phyloP scores from a whole-genome alignment of 2,888 invertebrate species.

The Microctonus aethiopoides region DNA sequence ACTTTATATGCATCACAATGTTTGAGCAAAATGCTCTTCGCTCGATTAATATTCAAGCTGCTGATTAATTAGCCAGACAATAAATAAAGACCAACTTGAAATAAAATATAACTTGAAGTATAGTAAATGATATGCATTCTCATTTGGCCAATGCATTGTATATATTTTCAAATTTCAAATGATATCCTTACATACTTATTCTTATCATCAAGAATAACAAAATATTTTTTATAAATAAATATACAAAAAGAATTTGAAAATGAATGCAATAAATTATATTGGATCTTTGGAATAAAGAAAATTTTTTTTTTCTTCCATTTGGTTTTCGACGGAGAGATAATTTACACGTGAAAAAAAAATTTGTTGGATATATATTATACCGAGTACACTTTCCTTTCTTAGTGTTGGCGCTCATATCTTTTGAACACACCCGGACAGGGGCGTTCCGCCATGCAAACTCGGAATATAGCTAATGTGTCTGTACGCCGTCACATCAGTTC shows the following conservation, averaged over 20 bases:
- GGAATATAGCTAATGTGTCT: slow-evolving; percentile 62
- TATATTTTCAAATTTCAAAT: neutral
- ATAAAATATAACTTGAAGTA: too few relatives aligned
- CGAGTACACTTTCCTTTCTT: slow-evolving; percentile 8
- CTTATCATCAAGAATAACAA: too few relatives aligned
- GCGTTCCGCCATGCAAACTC: slow-evolving; percentile 66
- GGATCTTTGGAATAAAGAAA: neutral
- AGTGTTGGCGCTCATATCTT: slow-evolving; percentile 3
- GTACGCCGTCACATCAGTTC: slow-evolving; percentile 49
- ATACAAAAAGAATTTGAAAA: neutral
- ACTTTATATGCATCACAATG: neutral
- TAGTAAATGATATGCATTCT: too few relatives aligned
- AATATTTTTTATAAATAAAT: too few relatives aligned
- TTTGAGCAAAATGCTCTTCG: slow-evolving; percentile 41
- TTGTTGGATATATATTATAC: slow-evolving; percentile 1
- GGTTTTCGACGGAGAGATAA: slow-evolving; percentile 23
- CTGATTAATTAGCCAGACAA: slow-evolving; percentile 47
- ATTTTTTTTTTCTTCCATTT: slow-evolving; percentile 2
- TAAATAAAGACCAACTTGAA: slow-evolving; percentile 48
- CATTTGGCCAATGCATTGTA: neutral
- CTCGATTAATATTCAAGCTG: slow-evolving; percentile 51
- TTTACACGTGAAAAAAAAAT: slow-evolving; percentile 7
- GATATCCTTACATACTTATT: neutral
- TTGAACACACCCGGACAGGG: slow-evolving; percentile 54
- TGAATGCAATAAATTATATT: neutral